Evolutionary conservation across 1,140 invertebrate species (phyloP).

Genomic region (Achatina immaculata): DNA sequence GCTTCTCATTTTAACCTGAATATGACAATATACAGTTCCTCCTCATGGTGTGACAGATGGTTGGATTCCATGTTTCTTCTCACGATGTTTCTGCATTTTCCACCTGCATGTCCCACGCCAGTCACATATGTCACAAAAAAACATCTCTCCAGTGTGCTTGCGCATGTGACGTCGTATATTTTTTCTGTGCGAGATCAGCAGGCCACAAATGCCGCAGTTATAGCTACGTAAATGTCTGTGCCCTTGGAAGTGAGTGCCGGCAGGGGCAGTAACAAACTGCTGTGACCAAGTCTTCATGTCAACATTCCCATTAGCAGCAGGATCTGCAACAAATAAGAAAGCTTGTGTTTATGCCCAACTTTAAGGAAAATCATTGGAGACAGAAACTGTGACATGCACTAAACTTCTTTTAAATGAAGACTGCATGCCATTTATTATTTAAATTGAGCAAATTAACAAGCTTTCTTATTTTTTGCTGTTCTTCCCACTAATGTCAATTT

Average conservation of each 20-base stretch:
- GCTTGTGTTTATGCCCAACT: constrained; percentile 40
- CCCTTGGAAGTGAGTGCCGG: constrained; percentile 13
- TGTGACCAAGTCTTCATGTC: constrained; percentile 31
- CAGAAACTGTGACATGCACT: neutral
- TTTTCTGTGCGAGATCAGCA: constrained; percentile 32
- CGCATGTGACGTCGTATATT: constrained; percentile 39
- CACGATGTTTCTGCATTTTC: constrained; percentile 37
- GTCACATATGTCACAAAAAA: constrained; percentile 38
- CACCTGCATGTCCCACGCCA: constrained; percentile 32
- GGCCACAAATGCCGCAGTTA: constrained; percentile 28
- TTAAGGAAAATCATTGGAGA: constrained; percentile 18
- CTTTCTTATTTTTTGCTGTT: constrained; percentile 33
- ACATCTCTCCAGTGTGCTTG: constrained; percentile 42
- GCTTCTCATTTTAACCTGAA: too few relatives aligned
- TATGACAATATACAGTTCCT: too few relatives aligned
- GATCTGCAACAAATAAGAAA: constrained; percentile 42
- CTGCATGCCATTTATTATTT: neutral
- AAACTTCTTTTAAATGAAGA: neutral
- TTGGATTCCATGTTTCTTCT: constrained; percentile 34
- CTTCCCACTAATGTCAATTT: neutral
- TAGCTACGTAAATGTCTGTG: constrained; percentile 20
- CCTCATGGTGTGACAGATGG: neutral
- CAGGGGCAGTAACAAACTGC: constrained; percentile 26
- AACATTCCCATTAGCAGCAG: constrained; percentile 20
- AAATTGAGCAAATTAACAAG: constrained; percentile 32